phyloP scores from a whole-genome alignment of 2,797 vertebrate genomes.

The Poeciliopsis turneri region DNA sequence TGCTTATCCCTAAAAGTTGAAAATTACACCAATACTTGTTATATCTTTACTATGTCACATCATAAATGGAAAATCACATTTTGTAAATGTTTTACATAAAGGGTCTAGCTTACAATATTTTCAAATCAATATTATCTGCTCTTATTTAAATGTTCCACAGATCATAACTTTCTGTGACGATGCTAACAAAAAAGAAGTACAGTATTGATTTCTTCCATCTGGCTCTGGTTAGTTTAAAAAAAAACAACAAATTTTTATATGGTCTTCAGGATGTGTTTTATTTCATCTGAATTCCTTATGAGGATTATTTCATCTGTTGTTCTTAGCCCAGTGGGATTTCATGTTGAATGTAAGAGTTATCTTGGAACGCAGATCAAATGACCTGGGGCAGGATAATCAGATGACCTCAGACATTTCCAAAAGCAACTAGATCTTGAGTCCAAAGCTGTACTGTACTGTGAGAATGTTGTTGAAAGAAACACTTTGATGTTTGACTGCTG shows the following conservation, averaged over 20 bases:
- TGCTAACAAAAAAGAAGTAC: not conserved
- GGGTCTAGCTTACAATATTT: not conserved
- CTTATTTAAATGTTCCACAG: not conserved
- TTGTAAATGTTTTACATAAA: not conserved
- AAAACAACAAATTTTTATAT: not conserved
- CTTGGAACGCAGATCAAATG: constrained; percentile 54
- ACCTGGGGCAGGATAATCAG: constrained; percentile 41
- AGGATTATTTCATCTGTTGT: constrained; percentile 62
- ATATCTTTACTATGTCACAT: not conserved
- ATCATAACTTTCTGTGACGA: not conserved
- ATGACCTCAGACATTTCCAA: constrained; percentile 46
- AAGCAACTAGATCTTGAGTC: constrained; percentile 57
- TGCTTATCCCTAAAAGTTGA: not conserved
- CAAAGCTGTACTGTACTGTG: constrained; percentile 6
- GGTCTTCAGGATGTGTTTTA: constrained; percentile 41
- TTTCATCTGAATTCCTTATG: constrained; percentile 43
- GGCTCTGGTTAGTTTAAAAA: not conserved
- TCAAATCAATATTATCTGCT: not conserved
- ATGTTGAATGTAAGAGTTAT: constrained; percentile 31
- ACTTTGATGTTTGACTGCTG: not conserved
- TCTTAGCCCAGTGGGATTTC: constrained; percentile 34
- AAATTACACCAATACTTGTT: not conserved
- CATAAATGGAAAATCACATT: not conserved
- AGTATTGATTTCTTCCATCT: not conserved
- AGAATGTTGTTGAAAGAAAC: constrained; percentile 13